Conservation (phyloP, 2,888 invertebrate species). For the Alloscopus bannaensis region DNA sequence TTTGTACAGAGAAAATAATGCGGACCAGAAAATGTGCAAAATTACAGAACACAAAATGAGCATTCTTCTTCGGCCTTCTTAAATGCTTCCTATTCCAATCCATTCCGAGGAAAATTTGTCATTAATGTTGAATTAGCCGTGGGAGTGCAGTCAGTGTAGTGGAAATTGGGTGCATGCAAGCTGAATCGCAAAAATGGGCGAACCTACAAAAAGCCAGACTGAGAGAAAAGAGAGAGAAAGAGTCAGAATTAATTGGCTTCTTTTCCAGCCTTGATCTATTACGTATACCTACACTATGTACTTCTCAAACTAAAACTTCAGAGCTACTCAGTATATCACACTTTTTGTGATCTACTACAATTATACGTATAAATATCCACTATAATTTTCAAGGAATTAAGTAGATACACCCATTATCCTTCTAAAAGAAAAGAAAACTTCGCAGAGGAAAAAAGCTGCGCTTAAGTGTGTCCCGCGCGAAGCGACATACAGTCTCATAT, state of each 20-base stretch:
- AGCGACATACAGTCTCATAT: too few species aligned
- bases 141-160: slow-evolving; percentile 11
- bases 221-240: not conserved
- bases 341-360: not conserved
- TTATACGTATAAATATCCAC: too few species aligned
- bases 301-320: not conserved
- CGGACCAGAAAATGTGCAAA: slow-evolving; percentile 1
- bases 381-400: too few species aligned
- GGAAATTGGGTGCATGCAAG: slow-evolving; percentile 35
- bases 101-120: slow-evolving; percentile 39
- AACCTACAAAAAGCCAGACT: too few species aligned
- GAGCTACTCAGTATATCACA: not conserved
- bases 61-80: not conserved
- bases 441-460: too few species aligned
- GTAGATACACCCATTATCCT: too few species aligned
- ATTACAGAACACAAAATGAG: slow-evolving; percentile 12
- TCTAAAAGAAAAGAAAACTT: too few species aligned
- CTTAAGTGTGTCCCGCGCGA: too few species aligned
- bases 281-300: not conserved
- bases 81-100: slow-evolving; percentile 28
- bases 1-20: not conserved
- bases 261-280: slow-evolving; percentile 13
- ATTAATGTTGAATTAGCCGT: slow-evolving; percentile 47
- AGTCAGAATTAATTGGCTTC: slow-evolving; percentile 34
- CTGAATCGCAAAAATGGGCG: slow-evolving; percentile 35